Base-by-base conservation (phyloP, 2,113 vertebrate species). In the Daphoenositta chrysoptera region DNA sequence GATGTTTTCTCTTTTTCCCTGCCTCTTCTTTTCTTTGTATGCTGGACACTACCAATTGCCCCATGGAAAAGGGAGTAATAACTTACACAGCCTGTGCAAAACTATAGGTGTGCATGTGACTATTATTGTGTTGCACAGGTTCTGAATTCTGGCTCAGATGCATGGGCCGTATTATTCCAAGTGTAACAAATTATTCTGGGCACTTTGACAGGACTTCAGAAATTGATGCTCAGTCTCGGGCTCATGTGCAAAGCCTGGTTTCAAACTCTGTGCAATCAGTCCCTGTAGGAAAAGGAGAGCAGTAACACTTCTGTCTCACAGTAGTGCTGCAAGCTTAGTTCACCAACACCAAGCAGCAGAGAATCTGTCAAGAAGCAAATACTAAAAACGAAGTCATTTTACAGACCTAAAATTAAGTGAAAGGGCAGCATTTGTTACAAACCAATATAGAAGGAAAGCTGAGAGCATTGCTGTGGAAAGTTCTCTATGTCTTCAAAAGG, bases 1-100 rank as follows among this genome's bases (percentile, higher is more conserved):
- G 70, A 91, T 94, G 44, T 95, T 83, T 86, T 93, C 63, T 79
- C 56, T 88, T 73, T 79, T 61, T 44, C 61, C 63, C 53, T 92
- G 71, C 47, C 47, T 83, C 77, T 58, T 90, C 31, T 50, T 90
- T 68, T 64, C 66, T 53, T 27, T 85, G 58, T 16, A 7, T 26
- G 54, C 85, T 73, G 79, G 84, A 78, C 65, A 70, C 35, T 27
- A 57, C 60, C n/a, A 76, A 75, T 22, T 4, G 1, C 22, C 51
- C 81, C 72, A 70, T 24, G 15, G 18, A 75, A 87, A 84, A 84
- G 65, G 42, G 70, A 54, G 58, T 42, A 23, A 71, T 56, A 94
- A 93, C 56, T 65, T 18, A 26, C 3, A 4, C 39, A 21, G 69
- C 28, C 58, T 51, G n/a, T 19, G 57, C 35, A 42, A 68, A 83